Percentiles rank a stretch among this genome's conserved stretches.
Evolutionary conservation across 2,888 invertebrate species (phyloP).

Genomic region (Drosophila nigritarsus): DNA sequence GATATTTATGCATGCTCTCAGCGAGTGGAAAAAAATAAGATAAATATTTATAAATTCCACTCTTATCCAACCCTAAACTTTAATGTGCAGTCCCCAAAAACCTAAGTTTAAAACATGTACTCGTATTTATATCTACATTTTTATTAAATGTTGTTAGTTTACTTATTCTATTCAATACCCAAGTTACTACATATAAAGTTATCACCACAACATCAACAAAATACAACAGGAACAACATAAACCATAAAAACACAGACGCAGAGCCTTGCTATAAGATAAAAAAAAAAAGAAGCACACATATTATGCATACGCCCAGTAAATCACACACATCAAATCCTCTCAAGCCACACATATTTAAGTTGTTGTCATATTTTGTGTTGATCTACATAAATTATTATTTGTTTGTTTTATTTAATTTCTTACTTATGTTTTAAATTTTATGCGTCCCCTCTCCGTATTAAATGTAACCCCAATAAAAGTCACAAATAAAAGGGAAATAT

Average conservation of each 20-base stretch:
- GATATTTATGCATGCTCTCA: constrained; percentile 43
- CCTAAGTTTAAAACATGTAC: constrained; percentile 21
- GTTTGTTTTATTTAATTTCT: constrained; percentile 43
- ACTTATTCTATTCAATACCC: constrained; percentile 31
- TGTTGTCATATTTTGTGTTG: constrained; percentile 31
- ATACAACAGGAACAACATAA: constrained; percentile 46
- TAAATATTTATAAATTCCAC: constrained; percentile 18
- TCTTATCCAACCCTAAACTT: constrained; percentile 13
- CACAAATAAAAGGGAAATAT: constrained; percentile 21
- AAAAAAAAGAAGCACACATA: constrained; percentile 17
- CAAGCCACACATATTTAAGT: constrained; percentile 12
- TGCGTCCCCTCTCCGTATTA: constrained; percentile 1
- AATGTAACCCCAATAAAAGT: constrained; percentile 21
- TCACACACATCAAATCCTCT: constrained; percentile 6
- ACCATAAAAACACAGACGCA: constrained; percentile 33
- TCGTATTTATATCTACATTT: constrained; percentile 29
- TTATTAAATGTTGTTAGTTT: constrained; percentile 55
- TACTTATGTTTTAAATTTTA: constrained; percentile 34
- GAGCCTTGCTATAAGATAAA: constrained; percentile 17
- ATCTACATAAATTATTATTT: constrained; percentile 29
- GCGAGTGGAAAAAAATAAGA: constrained; percentile 17
- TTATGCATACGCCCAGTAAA: constrained; percentile 42
- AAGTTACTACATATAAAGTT: constrained; percentile 22
- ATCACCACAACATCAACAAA: constrained; percentile 28
- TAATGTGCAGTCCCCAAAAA: constrained; percentile 28